These are phyloP conservation scores for Bombylius discolor DNA, from an alignment of 2,888 invertebrate genomes.

Conservation along the genomic window DNA sequence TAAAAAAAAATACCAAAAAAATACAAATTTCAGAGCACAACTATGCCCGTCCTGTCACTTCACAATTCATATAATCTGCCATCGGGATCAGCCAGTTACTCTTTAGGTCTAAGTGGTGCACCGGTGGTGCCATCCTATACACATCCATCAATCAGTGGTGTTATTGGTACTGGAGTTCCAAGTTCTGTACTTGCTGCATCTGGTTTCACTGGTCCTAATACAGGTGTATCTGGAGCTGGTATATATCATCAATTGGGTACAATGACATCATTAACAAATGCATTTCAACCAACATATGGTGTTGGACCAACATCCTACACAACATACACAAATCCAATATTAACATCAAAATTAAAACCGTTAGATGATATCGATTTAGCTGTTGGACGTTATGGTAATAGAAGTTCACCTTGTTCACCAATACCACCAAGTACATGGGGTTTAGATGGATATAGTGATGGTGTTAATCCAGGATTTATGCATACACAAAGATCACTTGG, in stretches of 20 bases:
- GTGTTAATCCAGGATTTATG: slow-evolving; percentile 44
- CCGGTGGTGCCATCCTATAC: slow-evolving; percentile 29
- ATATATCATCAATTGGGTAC: slow-evolving; percentile 26
- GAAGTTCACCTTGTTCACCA: slow-evolving; percentile 52
- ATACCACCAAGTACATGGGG: slow-evolving; percentile 48
- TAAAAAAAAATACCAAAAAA: slow-evolving; percentile 7
- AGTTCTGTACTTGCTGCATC: slow-evolving; percentile 26
- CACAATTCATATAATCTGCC: slow-evolving; percentile 36
- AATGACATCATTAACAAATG: slow-evolving; percentile 24
- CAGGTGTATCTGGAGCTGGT: slow-evolving; percentile 24
- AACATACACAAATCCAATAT: slow-evolving; percentile 54
- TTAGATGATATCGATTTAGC: slow-evolving; percentile 60
- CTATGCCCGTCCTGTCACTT: slow-evolving; percentile 47
- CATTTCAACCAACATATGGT: slow-evolving; percentile 29
- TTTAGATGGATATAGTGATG: slow-evolving; percentile 49
- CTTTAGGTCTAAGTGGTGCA: slow-evolving; percentile 32
- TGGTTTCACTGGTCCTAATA: slow-evolving; percentile 14
- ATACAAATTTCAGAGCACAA: slow-evolving; percentile 45
- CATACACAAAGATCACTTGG: slow-evolving; percentile 47
- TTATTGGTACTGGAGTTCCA: slow-evolving; percentile 23
- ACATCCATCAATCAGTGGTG: slow-evolving; percentile 31
- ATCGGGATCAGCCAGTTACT: slow-evolving; percentile 35
- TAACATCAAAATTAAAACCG: slow-evolving; percentile 55
- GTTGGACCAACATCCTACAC: slow-evolving; percentile 37
- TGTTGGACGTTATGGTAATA: slow-evolving; percentile 44